Conservation (phyloP, 2,113 vertebrate genomes). For the Nematolebias whitei region DNA sequence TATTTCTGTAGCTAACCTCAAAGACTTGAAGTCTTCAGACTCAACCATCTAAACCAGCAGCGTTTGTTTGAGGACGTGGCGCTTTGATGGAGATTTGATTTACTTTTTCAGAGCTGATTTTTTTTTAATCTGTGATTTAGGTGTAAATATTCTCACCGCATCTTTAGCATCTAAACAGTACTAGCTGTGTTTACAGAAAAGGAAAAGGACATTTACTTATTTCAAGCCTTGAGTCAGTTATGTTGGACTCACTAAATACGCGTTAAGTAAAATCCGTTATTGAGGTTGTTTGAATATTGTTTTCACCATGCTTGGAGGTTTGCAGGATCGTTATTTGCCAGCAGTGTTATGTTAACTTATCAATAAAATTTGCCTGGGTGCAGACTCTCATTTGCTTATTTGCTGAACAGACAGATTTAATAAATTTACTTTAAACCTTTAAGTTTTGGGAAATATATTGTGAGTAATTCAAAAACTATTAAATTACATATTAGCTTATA, state of each 20-base stretch:
- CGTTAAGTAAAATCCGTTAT: neutral
- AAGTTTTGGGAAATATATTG: neutral
- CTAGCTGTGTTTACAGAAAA: slow-evolving; percentile 39
- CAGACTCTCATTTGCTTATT: neutral
- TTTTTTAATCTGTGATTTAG: slow-evolving; percentile 50
- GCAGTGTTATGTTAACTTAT: slow-evolving; percentile 52
- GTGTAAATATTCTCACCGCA: slow-evolving; percentile 52
- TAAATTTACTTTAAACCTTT: neutral
- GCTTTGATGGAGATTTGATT: slow-evolving; percentile 21
- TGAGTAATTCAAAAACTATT: neutral
- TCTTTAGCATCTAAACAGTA: slow-evolving; percentile 22
- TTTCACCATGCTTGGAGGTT: slow-evolving; percentile 19
- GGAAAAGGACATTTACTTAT: slow-evolving; percentile 4
- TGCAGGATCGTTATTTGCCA: slow-evolving; percentile 41
- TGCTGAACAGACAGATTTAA: neutral
- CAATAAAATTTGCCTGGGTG: slow-evolving; percentile 69
- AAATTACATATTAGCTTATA: neutral
- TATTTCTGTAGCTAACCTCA: slow-evolving; percentile 46
- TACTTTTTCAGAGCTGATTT: slow-evolving; percentile 21
- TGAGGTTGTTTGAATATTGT: slow-evolving; percentile 4
- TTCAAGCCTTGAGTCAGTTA: slow-evolving; percentile 11
- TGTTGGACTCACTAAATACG: neutral
- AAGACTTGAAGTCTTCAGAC: slow-evolving; percentile 4
- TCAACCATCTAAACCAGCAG: slow-evolving; percentile 11
- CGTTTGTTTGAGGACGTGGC: slow-evolving; percentile 14